Evolutionary conservation across 1,140 invertebrate genomes (phyloP), one percentile per base, ranked within the genome.

Genomic region (Drosophila ambigua): DNA sequence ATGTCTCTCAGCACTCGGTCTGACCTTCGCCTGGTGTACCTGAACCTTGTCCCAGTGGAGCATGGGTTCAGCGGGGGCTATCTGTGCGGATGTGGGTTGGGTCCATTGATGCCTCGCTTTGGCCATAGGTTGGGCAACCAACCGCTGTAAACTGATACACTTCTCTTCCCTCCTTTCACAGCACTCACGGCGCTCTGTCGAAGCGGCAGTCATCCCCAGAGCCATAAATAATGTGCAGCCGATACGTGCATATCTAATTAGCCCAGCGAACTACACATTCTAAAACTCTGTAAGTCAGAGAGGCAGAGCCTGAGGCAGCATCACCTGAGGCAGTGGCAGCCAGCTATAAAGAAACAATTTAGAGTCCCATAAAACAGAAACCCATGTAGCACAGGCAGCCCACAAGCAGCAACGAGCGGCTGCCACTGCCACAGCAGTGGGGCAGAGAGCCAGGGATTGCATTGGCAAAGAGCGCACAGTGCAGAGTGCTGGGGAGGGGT

Each of bases 231-330:
- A 60, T 72, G 45, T 59, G 39, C 65, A 23, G 39, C 48, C 46
- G 72, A 60, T 81, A 82, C 78, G 79, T 77, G 74, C 64, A 83
- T 83, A 82, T 83, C 81, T 83, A 82, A 82, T 82, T 82, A 82
- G 67, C 61, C n/a, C 43, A 61, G 55, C 66, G 69, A 80, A 52
- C 35, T 35, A 59, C 50, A 62, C 79, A 81, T 81, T 81, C 79
- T 82, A 80, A 81, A 78, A 68, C 57, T 50, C 35, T 58, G 67
- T 55, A 59, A 48, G 13, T 35, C 35, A 13, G 11, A 13, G 11
- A 7, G 26, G 26, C 26, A 28, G 4, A 4, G 26, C 26, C 4
- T 26, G 60, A 46, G 49, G 35, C 63, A 54, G 65, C 64, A 6
- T 5, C 26, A 28, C 16, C 35, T 39, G 4, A 4, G 35, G 46